phyloP scores from a whole-genome alignment of 2,888 invertebrate species.

The Lepeophtheirus nordmannii region DNA sequence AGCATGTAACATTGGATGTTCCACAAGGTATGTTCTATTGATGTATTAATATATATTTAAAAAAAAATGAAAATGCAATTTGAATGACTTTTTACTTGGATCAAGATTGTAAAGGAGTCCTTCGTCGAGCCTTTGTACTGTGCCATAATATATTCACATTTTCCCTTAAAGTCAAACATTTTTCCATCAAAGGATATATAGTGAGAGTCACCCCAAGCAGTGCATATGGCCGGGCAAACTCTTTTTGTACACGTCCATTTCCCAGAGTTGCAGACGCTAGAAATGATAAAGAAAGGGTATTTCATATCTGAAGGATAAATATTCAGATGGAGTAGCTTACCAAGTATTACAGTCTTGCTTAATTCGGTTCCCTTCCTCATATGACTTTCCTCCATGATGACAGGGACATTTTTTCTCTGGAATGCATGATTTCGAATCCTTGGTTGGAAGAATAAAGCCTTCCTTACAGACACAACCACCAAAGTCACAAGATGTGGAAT shows the following conservation, averaged over 20 bases:
- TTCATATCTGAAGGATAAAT: neutral
- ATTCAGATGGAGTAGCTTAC: constrained; percentile 30
- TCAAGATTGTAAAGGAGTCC: constrained; percentile 56
- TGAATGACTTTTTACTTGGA: constrained; percentile 42
- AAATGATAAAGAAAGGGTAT: constrained; percentile 25
- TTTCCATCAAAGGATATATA: constrained; percentile 65
- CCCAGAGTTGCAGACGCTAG: constrained; percentile 53
- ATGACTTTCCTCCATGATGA: constrained; percentile 70
- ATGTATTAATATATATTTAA: too few species aligned
- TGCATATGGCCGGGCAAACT: constrained; percentile 59
- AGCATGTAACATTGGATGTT: constrained; percentile 67
- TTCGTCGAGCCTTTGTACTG: constrained; percentile 46
- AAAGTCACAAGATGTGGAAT: neutral
- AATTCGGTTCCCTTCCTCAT: constrained; percentile 55
- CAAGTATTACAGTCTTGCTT: constrained; percentile 72
- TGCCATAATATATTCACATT: constrained; percentile 67
- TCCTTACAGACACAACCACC: constrained; percentile 40
- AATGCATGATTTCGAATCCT: constrained; percentile 49
- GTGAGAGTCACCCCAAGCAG: constrained; percentile 80
- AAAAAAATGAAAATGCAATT: too few species aligned
- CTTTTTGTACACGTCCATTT: constrained; percentile 62
- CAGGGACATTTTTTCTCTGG: constrained; percentile 60
- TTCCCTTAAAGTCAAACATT: constrained; percentile 70
- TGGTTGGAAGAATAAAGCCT: constrained; percentile 55
- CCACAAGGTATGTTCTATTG: constrained; percentile 66